A percentile compares a stretch with the other conserved stretches of the same genome.
phyloP scores from a whole-genome alignment of 2,888 invertebrate genomes.

The Mythimna albipuncta region DNA sequence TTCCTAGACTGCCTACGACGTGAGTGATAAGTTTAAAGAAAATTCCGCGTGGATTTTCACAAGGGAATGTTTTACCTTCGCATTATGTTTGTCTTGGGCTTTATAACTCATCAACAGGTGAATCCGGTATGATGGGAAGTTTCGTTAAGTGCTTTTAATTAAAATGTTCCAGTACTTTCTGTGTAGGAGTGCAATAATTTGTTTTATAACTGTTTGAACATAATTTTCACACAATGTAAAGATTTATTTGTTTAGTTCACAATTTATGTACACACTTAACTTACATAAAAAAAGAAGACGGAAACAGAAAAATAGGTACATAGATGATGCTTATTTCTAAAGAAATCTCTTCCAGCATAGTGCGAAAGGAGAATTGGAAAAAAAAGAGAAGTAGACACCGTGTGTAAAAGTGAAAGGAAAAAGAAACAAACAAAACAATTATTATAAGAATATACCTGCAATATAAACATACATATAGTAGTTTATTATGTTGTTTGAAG shows the following conservation, averaged over 20 bases:
- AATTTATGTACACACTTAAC: too few relatives aligned
- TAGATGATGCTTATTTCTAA: too few relatives aligned
- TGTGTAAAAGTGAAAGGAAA: too few relatives aligned
- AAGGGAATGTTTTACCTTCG: conserved; percentile 11
- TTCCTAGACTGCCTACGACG: conserved; percentile 10
- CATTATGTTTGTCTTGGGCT: conserved; percentile 43
- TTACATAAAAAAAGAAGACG: too few relatives aligned
- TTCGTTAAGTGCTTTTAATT: conserved; percentile 36
- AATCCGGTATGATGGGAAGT: conserved; percentile 21
- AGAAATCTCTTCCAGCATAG: too few relatives aligned
- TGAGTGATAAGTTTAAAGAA: conserved; percentile 33
- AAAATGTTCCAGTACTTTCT: conserved; percentile 25
- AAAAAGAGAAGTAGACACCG: too few relatives aligned
- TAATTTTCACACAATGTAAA: background rate
- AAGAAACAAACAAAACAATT: too few relatives aligned
- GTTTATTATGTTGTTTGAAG: background rate
- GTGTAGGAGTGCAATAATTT: background rate
- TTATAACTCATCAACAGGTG: conserved; percentile 54
- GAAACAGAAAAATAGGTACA: too few relatives aligned
- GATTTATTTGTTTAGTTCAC: too few relatives aligned
- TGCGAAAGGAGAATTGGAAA: too few relatives aligned
- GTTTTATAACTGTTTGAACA: background rate
- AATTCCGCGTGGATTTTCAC: conserved; percentile 20
- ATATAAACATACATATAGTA: too few relatives aligned
- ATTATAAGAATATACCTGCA: too few relatives aligned